Evolutionary conservation across 2,888 invertebrate genomes (phyloP).

Genomic region (Melinaea marsaeus): DNA sequence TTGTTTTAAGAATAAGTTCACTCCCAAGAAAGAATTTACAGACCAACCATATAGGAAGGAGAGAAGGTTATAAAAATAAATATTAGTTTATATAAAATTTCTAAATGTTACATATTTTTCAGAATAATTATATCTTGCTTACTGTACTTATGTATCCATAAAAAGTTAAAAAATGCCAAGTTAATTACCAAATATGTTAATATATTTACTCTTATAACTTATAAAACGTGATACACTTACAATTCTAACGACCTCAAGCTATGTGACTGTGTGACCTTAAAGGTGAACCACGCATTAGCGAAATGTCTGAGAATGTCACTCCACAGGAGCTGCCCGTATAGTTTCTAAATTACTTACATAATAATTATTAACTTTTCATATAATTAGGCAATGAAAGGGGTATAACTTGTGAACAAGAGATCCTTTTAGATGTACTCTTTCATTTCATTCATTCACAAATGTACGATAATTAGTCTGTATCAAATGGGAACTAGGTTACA

Average conservation of each 20-base stretch:
- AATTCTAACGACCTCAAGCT: conserved; percentile 30
- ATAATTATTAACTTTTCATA: no score
- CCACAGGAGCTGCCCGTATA: background rate
- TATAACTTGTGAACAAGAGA: background rate
- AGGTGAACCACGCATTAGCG: conserved; percentile 29
- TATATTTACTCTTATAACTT: background rate
- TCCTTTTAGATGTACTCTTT: background rate
- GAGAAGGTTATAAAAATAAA: no score
- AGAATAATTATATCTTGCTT: no score
- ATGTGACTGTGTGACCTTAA: conserved; percentile 29
- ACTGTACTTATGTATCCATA: no score
- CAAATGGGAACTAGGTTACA: conserved; percentile 26
- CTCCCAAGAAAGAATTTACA: no score
- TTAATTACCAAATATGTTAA: background rate
- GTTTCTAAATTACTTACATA: no score
- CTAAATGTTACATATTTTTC: no score
- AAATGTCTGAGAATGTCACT: conserved; percentile 29
- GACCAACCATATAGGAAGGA: no score
- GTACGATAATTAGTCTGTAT: conserved; percentile 27
- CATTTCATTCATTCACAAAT: conserved; percentile 1
- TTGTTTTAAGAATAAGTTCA: no score
- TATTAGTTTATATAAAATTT: no score
- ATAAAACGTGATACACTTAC: conserved; percentile 12
- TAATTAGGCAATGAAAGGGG: background rate
- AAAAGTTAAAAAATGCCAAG: no score